phyloP scores from a whole-genome alignment of 2,113 vertebrate genomes.

The rabbit (Oryctolagus cuniculus) region DNA sequence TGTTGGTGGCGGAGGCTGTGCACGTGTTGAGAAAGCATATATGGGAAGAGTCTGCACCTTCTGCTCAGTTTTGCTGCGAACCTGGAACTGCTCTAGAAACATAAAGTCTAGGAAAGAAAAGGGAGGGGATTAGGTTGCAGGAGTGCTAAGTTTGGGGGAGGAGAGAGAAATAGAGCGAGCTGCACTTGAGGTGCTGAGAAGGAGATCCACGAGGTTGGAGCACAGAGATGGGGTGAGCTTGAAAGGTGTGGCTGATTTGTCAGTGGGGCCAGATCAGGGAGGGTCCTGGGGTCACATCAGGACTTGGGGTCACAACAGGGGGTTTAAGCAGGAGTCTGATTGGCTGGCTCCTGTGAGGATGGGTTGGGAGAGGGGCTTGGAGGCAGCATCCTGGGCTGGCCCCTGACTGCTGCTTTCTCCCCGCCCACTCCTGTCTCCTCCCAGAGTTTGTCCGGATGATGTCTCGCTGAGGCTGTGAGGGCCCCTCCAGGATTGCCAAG shows the following conservation, averaged over 20 bases:
- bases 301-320: not conserved
- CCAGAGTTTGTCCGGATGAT: slow-evolving; percentile 98
- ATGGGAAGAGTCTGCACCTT: not conserved
- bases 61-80: not conserved
- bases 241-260: not conserved
- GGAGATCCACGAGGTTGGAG: rapidly evolving
- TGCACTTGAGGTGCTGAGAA: not conserved
- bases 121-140: not conserved
- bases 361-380: too few species aligned
- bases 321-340: not conserved
- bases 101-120: not conserved
- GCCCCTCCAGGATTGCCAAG: slow-evolving; percentile 82
- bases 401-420: not conserved
- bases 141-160: not conserved
- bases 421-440: slow-evolving; percentile 56
- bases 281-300: not conserved
- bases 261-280: not conserved
- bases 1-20: not conserved
- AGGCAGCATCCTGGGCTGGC: not conserved
- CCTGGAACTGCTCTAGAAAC: not conserved
- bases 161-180: not conserved
- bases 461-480: slow-evolving; percentile 92
- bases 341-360: too few species aligned
- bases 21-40: not conserved
- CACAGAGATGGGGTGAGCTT: not conserved